These are phyloP conservation scores for Danaus chrysippus DNA, from an alignment of 2,888 invertebrate genomes.

Conservation along the genomic window DNA sequence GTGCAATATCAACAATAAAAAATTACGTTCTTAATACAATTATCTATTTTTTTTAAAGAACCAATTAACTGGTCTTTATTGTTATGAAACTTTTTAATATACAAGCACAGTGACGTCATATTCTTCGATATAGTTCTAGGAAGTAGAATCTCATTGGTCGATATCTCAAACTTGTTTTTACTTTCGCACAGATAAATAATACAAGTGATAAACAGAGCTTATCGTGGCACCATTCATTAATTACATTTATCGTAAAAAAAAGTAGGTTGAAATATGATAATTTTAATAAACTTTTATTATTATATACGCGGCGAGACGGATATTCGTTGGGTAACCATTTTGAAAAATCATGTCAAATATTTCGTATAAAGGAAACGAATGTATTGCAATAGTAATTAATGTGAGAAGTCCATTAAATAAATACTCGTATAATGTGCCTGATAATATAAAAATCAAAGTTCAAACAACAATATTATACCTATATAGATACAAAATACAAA, in stretches of 20 bases:
- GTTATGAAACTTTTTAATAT: neutral
- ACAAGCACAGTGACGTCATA: neutral
- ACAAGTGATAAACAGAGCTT: conserved; percentile 43
- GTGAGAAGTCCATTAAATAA: too few species aligned
- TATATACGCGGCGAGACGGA: conserved; percentile 24
- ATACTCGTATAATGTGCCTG: too few species aligned
- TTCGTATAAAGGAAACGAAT: too few species aligned
- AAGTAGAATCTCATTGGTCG: conserved; percentile 11
- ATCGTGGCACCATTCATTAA: conserved; percentile 68
- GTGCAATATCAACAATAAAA: too few species aligned
- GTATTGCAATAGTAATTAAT: too few species aligned
- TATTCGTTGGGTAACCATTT: too few species aligned
- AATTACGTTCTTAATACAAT: too few species aligned
- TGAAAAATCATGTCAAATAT: too few species aligned
- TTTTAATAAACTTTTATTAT: conserved; percentile 25
- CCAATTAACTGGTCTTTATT: neutral
- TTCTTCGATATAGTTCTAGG: conserved; percentile 11
- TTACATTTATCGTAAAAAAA: conserved; percentile 51
- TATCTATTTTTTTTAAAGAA: too few species aligned
- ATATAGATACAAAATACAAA: too few species aligned
- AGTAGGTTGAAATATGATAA: conserved; percentile 42
- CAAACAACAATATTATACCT: too few species aligned
- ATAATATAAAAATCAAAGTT: too few species aligned
- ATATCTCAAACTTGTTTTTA: conserved; percentile 48
- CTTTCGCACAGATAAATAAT: conserved; percentile 55